These are phyloP conservation scores for Huso huso DNA, from an alignment of 2,797 vertebrate genomes.

Conservation along the genomic window DNA sequence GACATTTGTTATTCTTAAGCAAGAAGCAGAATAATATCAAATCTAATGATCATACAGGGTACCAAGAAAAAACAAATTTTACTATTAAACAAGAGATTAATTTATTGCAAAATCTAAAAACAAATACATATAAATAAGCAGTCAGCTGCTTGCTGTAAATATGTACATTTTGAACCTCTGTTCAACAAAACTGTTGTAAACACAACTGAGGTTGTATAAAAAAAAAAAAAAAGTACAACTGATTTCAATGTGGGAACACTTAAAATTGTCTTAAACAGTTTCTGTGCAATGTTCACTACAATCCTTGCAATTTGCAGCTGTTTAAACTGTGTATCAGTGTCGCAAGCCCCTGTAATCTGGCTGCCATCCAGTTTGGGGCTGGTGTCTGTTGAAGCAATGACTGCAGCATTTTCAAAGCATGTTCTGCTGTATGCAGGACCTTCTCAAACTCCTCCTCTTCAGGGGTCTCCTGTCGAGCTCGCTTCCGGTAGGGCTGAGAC, in stretches of 20 bases:
- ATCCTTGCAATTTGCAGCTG: slow-evolving; percentile 13
- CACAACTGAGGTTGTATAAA: background rate
- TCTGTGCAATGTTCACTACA: slow-evolving; percentile 12
- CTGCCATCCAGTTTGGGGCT: slow-evolving; percentile 65
- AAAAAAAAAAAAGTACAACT: slow-evolving; percentile 6
- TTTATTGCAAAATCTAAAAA: too few species aligned
- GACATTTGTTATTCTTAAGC: too few species aligned
- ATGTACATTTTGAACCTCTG: too few species aligned
- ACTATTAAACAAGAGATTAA: too few species aligned
- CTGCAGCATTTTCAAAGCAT: slow-evolving; percentile 64
- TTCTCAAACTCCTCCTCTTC: slow-evolving; percentile 65
- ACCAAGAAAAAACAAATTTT: too few species aligned
- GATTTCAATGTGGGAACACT: too few species aligned
- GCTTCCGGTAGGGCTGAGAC: slow-evolving; percentile 70
- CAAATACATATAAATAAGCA: too few species aligned
- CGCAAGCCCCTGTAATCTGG: slow-evolving; percentile 63
- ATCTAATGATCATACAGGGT: too few species aligned
- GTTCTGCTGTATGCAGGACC: slow-evolving; percentile 60
- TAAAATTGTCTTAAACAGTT: background rate
- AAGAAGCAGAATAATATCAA: too few species aligned
- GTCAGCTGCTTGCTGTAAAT: too few species aligned
- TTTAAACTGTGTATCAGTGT: slow-evolving; percentile 45
- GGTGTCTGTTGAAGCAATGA: slow-evolving; percentile 39
- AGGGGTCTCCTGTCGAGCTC: slow-evolving; percentile 54
- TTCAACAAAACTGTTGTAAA: background rate